Base-by-base conservation (phyloP, 2,797 vertebrate species). In the Tadarida brasiliensis region DNA sequence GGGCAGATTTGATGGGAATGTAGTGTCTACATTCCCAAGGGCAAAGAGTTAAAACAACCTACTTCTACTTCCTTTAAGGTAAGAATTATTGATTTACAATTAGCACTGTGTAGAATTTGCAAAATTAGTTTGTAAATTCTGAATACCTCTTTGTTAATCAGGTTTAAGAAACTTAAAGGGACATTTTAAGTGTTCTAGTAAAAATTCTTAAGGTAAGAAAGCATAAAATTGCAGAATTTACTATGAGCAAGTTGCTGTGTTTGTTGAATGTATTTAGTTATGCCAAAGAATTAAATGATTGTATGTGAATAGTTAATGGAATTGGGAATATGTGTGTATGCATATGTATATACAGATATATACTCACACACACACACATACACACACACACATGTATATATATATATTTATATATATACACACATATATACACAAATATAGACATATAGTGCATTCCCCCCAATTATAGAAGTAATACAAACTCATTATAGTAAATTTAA, bases 61-160 rank as follows among this genome's bases (percentile, higher is more conserved):
- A 16, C 11, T 71, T 57, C 15, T 74, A 73, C 0, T 3, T 49
- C 3, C 1, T 47, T 12, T 33, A 54, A 97, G 71, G 56, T 84
- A 84, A 59, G 2, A 20, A 0, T 8, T 17, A 83, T 93, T 73
- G 83, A 98, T 86, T 91, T 96, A 47, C 90, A 3, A 0, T 94
- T 90, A 39, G 0, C 3, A 8, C 56, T 81, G n/a, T 4, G 28
- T 30, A 35, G 74, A 90, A 56, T 86, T 96, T 90, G 73, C 51
- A 7, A 14, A 20, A 33, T 94, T 67, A 56, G 4, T 93, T 96
- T 81, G 47, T 44, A 97, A 93, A 35, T 33, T 71, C 35, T 56
- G 49, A 12, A 2, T 84, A 94, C 49, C 7, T 93, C 47, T 87
- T 94, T 96, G 39, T 39, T 94, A 92, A 73, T 8, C 0, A 77